Evolutionary conservation across 2,113 vertebrate species (phyloP), one percentile per base, ranked within the genome.

Genomic region (Eulacestoma nigropectus): DNA sequence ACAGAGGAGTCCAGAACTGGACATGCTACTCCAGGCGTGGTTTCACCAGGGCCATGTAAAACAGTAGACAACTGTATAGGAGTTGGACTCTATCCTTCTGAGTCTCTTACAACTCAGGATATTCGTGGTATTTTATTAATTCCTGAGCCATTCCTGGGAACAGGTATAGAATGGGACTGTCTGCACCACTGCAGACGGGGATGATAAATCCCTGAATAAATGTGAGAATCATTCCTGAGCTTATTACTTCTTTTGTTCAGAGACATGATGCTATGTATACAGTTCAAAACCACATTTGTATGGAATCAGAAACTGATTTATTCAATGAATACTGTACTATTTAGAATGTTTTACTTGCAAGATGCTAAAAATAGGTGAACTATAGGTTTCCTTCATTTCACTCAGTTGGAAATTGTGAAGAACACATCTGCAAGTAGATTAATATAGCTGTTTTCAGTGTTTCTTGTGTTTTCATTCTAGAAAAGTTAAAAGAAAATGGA

Each of bases 261-360:
- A 80, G 87, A 16, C 10, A 6, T 1, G 2, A 21, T 59, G 26
- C 17, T 55, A 7, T 25, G 4, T 37, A 9, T 63, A 19, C 0
- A 0, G 46, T 72, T 86, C 30, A 67, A 63, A 94, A 59, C 59
- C 32, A 13, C 25, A 63, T 69, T 74, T 67, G 10, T 39, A 21
- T 57, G 18, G 29, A 73, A 73, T 73, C 27, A 69, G 46, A 73
- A 89, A 62, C 21, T 16, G 10, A 52, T 83, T n/a, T 80, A 23
- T 73, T 23, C 7, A 67, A 20, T 9, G 53, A 59, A 16, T 5
- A 21, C 7, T 42, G 14, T 42, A 16, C 17, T 52, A 9, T 65
- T 80, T 62, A 46, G 26, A 64, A 42, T n/a, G 5, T 18, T n/a
- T 65, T 75, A 41, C 16, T 75, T 68, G 10, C 20, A 59, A 73